Evolutionary conservation across 1,140 invertebrate species (phyloP), one percentile per base, ranked within the genome.

Genomic region (Colletes gigas): DNA sequence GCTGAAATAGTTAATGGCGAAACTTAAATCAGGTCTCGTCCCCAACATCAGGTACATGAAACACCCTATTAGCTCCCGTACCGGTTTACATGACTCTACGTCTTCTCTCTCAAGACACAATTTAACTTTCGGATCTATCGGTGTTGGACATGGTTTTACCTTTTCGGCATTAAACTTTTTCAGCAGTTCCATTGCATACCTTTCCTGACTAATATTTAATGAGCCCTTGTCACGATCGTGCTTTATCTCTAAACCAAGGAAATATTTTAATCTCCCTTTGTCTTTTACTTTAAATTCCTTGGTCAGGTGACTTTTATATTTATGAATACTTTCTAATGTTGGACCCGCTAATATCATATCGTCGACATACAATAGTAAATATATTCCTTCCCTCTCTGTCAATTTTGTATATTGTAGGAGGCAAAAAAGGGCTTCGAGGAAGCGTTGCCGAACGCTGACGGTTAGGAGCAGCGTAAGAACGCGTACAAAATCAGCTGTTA

Each of bases 151-250:
- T 19, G 74, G 4, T n/a, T 86, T 82, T 50, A 52, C 75, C 55
- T 86, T 75, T 4, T 39, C 19, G 78, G 86, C 81, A 72, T 82
- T 81, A 63, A 86, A 86, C 47, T 57, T 71, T 14, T 54, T 82
- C 15, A 88, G 17, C 14, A 88, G 30, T 30, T 44, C 52, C 19
- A 74, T 15, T 19, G 84, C 72, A 59, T 80, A 82, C 62, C 67
- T 30, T 5, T 57, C 80, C 52, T 83, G 80, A 47, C 72, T 44
- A 21, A 85, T 44, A 30, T 41, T 79, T 15, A 78, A 47, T 30
- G 62, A 63, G n/a, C 47, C 62, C 7, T 21, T 79, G 21, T 30
- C 17, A 19, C 54, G 78, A n/a, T 73, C 41, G 41, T 74, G 70
- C n/a, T 55, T 41, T 30, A 85, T 68, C 59, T 68, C 82, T 39